These are phyloP conservation scores for Zootermopsis nevadensis DNA, from an alignment of 2,888 invertebrate species.

Conservation along the genomic window DNA sequence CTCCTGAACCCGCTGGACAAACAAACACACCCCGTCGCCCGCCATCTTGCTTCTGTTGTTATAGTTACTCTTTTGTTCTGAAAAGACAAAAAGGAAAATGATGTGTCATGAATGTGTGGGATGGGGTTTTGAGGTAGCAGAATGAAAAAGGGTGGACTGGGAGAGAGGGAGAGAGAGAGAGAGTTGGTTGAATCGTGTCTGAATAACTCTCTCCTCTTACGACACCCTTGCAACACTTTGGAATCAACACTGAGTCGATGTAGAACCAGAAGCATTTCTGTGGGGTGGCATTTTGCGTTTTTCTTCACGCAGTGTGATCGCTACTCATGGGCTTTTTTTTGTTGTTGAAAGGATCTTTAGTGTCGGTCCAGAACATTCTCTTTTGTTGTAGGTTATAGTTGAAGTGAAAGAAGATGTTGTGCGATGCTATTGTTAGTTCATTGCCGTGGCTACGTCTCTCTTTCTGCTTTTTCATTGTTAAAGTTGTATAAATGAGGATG, in stretches of 20 bases:
- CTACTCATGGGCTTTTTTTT: conserved; percentile 21
- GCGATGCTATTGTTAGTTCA: not conserved
- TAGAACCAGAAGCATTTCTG: not conserved
- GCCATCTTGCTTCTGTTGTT: conserved; percentile 40
- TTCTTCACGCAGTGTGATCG: conserved; percentile 21
- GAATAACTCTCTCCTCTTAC: conserved; percentile 29
- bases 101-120: conserved; percentile 48
- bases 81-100: conserved; percentile 49
- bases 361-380: not conserved
- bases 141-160: conserved; percentile 26
- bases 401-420: conserved; percentile 1
- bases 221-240: conserved; percentile 37
- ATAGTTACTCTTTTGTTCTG: conserved; percentile 50
- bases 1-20: conserved; percentile 36
- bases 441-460: conserved; percentile 5
- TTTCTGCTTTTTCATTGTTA: not conserved
- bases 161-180: not conserved
- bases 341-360: conserved; percentile 25
- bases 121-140: conserved; percentile 31
- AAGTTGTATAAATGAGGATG: not conserved
- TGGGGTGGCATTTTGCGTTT: not conserved
- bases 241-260: conserved; percentile 11
- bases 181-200: conserved; percentile 30
- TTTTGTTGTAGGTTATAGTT: conserved; percentile 9
- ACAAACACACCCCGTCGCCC: conserved; percentile 43